Percentiles rank a stretch among this genome's conserved stretches.
Evolutionary conservation across 2,888 invertebrate genomes (phyloP).

Genomic region (Galerucella calmariensis): DNA sequence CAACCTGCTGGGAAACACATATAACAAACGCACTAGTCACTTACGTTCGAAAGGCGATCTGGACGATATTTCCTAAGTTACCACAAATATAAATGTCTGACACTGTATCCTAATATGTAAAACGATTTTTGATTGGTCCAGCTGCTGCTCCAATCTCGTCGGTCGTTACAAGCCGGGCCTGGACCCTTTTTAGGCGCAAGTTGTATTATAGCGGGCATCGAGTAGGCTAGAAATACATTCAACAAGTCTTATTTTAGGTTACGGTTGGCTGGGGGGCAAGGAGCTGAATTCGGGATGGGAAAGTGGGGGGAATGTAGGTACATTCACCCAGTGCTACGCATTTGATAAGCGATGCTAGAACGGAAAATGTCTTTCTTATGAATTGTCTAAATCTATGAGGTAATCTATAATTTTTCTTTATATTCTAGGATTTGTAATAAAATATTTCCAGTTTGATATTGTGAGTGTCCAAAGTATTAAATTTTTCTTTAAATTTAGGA

Average conservation of each 20-base stretch:
- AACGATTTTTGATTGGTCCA: conserved; percentile 65
- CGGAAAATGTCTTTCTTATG: conserved; percentile 13
- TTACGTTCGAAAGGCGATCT: conserved; percentile 98
- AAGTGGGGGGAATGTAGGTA: conserved; percentile 51
- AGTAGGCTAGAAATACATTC: conserved; percentile 59
- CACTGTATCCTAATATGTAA: conserved; percentile 78
- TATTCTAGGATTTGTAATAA: no score
- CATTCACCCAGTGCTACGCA: conserved; percentile 58
- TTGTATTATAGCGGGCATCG: conserved; percentile 57
- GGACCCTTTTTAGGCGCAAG: conserved; percentile 76
- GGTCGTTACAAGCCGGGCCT: conserved; percentile 66
- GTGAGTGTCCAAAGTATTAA: no score
- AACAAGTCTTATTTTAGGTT: conserved; percentile 38
- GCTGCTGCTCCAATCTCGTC: conserved; percentile 63
- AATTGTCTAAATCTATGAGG: not conserved
- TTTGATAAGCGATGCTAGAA: conserved; percentile 30
- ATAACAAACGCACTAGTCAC: conserved; percentile 64
- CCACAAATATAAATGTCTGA: conserved; percentile 83
- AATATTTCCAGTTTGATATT: no score
- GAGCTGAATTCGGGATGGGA: conserved; percentile 36
- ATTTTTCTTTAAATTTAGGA: not conserved
- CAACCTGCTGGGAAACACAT: conserved; percentile 43
- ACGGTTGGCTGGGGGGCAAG: conserved; percentile 38
- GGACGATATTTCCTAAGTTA: conserved; percentile 80
- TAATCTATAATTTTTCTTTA: no score